Conservation (phyloP, 1,140 invertebrate species). For the Drosophila arizonae region DNA sequence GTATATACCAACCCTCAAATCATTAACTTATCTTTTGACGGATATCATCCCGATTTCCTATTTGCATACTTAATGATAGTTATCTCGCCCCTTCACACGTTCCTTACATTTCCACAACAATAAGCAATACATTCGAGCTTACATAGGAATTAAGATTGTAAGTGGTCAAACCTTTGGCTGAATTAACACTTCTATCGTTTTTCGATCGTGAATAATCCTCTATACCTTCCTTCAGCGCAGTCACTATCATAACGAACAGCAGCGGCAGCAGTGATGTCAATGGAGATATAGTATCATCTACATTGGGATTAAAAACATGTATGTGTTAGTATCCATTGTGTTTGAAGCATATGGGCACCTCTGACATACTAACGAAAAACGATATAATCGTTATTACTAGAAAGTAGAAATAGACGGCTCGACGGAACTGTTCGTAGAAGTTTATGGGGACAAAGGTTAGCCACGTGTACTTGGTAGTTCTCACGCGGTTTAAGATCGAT, state of each 20-base stretch:
- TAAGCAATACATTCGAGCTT: too few relatives aligned
- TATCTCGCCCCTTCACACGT: too few relatives aligned
- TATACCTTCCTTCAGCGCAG: conserved; percentile 91
- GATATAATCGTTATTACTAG: conserved; percentile 87
- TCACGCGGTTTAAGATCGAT: conserved; percentile 83
- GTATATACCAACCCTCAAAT: neutral
- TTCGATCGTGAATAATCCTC: conserved; percentile 90
- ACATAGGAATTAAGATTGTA: neutral
- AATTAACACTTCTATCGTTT: conserved; percentile 89
- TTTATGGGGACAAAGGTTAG: conserved; percentile 92
- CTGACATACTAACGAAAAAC: conserved; percentile 85
- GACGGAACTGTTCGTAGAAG: conserved; percentile 91
- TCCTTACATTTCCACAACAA: too few relatives aligned
- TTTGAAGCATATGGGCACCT: neutral
- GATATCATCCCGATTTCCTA: too few relatives aligned
- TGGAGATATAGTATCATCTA: conserved; percentile 89
- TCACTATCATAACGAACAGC: conserved; percentile 90
- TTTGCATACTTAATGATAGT: too few relatives aligned
- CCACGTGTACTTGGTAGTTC: conserved; percentile 88
- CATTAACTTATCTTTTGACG: too few relatives aligned
- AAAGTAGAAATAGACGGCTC: conserved; percentile 94
- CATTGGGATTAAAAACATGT: neutral
- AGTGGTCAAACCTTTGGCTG: conserved; percentile 82
- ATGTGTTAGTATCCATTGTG: neutral
- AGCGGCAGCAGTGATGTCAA: conserved; percentile 89